Conservation (phyloP, 2,797 vertebrate species). For the Tangara arthus region DNA sequence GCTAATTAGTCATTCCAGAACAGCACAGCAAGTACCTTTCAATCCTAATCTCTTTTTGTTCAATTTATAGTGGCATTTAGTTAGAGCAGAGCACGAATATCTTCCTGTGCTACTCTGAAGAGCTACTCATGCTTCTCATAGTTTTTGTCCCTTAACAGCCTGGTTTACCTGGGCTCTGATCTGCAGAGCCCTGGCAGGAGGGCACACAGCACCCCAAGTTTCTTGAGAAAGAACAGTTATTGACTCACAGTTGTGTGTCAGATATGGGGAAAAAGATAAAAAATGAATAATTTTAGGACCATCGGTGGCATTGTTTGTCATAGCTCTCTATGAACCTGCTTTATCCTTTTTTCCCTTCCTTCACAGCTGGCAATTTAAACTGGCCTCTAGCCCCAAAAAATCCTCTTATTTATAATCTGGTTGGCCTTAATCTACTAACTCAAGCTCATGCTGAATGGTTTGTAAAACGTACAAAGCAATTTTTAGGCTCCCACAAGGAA, state of each 20-base stretch:
- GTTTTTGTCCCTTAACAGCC: not conserved
- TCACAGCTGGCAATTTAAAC: not conserved
- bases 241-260: not conserved
- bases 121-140: not conserved
- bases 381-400: not conserved
- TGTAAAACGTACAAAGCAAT: not conserved
- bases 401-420: conserved; percentile 30
- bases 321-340: not conserved
- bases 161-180: not conserved
- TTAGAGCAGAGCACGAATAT: not conserved
- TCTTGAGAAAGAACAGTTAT: not conserved
- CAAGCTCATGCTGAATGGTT: not conserved
- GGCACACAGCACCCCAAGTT: not conserved
- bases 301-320: not conserved
- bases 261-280: not conserved
- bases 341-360: not conserved
- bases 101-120: not conserved
- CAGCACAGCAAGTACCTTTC: not conserved
- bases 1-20: not conserved
- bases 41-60: not conserved
- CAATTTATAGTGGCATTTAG: not conserved
- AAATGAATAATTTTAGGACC: not conserved
- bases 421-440: conserved; percentile 39
- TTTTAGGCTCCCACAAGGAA: not conserved
- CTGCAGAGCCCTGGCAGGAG: not conserved